phyloP scores from a whole-genome alignment of 2,113 vertebrate species.

The Cyanistes caeruleus region DNA sequence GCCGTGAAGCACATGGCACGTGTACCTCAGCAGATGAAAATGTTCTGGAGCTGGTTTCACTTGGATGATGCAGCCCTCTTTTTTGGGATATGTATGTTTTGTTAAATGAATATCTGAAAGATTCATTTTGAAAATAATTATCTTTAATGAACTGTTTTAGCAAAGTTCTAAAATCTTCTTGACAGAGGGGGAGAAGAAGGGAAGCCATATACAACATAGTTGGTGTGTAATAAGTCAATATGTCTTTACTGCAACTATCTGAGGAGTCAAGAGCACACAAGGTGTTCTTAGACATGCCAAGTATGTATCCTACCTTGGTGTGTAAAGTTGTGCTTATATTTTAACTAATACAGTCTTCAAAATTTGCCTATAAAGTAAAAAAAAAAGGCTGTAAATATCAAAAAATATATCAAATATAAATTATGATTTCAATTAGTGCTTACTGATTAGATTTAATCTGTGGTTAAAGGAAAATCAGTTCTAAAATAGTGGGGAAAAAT shows the following conservation, averaged over 20 bases:
- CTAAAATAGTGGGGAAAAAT: background rate
- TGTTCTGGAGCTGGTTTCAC: background rate
- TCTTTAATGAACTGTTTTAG: background rate
- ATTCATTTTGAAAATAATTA: background rate
- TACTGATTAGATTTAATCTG: background rate
- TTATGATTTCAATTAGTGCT: background rate
- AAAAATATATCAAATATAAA: background rate
- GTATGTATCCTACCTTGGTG: background rate
- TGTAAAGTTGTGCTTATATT: background rate
- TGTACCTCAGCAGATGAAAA: background rate
- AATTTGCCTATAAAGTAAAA: background rate
- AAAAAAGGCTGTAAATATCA: background rate
- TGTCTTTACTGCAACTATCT: background rate
- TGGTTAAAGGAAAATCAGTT: background rate
- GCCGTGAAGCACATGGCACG: background rate
- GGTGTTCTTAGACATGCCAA: background rate
- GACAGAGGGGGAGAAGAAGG: background rate
- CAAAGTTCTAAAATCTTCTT: background rate
- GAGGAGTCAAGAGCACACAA: background rate
- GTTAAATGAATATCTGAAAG: background rate
- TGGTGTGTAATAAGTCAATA: background rate
- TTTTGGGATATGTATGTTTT: background rate
- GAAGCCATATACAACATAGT: background rate
- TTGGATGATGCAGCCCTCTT: background rate
- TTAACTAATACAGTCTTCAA: background rate